A percentile compares a stretch with the other conserved stretches of the same genome.
These are phyloP conservation scores for Drosophila mercatorum DNA, from an alignment of 2,888 invertebrate species.

Conservation along the genomic window DNA sequence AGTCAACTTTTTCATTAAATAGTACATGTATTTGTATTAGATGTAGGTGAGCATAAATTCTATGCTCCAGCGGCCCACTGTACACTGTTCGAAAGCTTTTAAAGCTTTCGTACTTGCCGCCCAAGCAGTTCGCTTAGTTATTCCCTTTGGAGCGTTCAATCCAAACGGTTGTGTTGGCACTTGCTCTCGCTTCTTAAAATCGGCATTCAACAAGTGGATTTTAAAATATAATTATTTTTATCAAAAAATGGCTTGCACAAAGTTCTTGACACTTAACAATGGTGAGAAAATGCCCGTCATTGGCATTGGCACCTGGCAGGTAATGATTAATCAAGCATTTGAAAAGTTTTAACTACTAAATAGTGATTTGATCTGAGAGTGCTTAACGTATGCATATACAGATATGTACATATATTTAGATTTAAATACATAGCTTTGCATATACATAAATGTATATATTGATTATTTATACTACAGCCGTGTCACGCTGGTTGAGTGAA, in stretches of 20 bases:
- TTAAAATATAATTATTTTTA: background rate
- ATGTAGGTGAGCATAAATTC: background rate
- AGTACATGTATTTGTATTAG: background rate
- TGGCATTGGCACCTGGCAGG: slow-evolving; percentile 93
- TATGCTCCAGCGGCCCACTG: slow-evolving; percentile 7
- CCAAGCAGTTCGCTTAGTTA: slow-evolving; percentile 6
- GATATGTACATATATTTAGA: background rate
- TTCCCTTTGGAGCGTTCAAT: slow-evolving; percentile 21
- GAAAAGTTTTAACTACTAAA: background rate
- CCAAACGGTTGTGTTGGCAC: slow-evolving; percentile 20
- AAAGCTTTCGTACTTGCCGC: slow-evolving; percentile 22
- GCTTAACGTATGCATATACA: background rate
- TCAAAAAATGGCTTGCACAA: slow-evolving; percentile 40
- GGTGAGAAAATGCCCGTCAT: slow-evolving; percentile 89
- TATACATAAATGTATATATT: background rate
- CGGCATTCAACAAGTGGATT: slow-evolving; percentile 33
- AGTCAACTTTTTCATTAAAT: background rate
- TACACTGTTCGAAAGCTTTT: slow-evolving; percentile 15
- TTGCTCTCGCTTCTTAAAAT: background rate
- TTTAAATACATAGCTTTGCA: background rate
- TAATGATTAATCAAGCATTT: slow-evolving; percentile 74
- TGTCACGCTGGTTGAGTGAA: background rate
- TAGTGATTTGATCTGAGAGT: background rate
- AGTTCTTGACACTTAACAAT: slow-evolving; percentile 84
- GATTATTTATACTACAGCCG: background rate